Conservation (phyloP, 1,140 invertebrate species). For the Xylocopa sonorina region DNA sequence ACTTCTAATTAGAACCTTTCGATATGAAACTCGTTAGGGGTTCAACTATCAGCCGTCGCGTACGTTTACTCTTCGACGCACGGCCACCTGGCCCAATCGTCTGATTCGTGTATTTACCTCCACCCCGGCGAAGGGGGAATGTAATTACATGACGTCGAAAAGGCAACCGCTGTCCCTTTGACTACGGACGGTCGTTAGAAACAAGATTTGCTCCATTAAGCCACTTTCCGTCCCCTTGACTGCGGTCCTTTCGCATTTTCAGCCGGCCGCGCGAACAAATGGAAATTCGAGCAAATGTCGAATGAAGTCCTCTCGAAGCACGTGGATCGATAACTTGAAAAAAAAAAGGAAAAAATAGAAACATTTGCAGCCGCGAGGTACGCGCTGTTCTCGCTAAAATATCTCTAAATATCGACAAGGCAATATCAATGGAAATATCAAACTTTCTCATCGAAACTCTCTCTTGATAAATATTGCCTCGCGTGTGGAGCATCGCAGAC, state of each 20-base stretch:
- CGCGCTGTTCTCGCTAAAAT: too few relatives aligned
- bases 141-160: constrained; percentile 51
- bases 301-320: constrained; percentile 7
- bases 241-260: constrained; percentile 30
- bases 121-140: constrained; percentile 21
- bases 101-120: constrained; percentile 49
- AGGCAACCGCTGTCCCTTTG: constrained; percentile 52
- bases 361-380: too few relatives aligned
- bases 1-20: constrained; percentile 13
- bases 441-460: too few relatives aligned
- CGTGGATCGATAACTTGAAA: background rate
- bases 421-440: too few relatives aligned
- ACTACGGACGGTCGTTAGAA: constrained; percentile 39
- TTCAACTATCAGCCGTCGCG: background rate
- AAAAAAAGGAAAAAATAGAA: background rate
- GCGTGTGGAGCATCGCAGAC: too few relatives aligned
- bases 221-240: background rate
- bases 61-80: background rate
- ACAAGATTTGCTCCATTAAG: constrained; percentile 59
- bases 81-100: constrained; percentile 8
- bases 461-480: too few relatives aligned
- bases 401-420: too few relatives aligned
- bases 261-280: constrained; percentile 44
- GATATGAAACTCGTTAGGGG: constrained; percentile 26
- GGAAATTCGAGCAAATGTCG: constrained; percentile 51